These are phyloP conservation scores for Rhynchonycteris naso DNA, from an alignment of 2,797 vertebrate species.

Conservation along the genomic window DNA sequence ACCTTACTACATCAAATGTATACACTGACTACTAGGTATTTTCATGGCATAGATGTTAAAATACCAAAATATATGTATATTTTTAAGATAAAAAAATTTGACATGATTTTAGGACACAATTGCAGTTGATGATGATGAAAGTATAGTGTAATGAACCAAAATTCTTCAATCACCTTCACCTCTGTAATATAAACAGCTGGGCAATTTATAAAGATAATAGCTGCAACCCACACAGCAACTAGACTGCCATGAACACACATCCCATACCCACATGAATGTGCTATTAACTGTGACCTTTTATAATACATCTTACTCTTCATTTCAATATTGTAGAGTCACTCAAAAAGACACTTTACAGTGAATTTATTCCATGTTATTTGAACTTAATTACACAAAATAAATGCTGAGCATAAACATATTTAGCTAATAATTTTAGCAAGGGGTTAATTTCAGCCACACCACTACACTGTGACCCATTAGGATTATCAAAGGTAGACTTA, in stretches of 20 bases:
- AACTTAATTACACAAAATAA: background rate
- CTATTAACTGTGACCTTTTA: background rate
- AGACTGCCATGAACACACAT: background rate
- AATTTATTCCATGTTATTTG: background rate
- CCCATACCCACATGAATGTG: background rate
- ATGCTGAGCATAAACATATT: background rate
- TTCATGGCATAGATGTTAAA: background rate
- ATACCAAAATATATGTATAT: background rate
- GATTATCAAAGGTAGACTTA: background rate
- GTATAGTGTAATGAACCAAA: background rate
- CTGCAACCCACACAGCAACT: background rate
- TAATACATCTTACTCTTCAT: background rate
- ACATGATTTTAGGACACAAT: background rate
- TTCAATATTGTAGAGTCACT: background rate
- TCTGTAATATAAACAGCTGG: constrained; percentile 13
- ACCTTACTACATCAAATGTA: background rate
- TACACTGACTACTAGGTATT: background rate
- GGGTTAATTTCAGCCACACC: background rate
- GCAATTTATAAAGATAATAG: background rate
- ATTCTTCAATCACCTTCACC: background rate
- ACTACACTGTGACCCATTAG: background rate
- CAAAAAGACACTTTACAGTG: background rate
- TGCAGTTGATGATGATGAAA: background rate
- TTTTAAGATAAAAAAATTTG: background rate
- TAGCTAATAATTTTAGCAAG: background rate